Percentiles rank a stretch among this genome's conserved stretches.
Conservation (phyloP, 2,888 invertebrate species). For the Machimus rusticus region DNA sequence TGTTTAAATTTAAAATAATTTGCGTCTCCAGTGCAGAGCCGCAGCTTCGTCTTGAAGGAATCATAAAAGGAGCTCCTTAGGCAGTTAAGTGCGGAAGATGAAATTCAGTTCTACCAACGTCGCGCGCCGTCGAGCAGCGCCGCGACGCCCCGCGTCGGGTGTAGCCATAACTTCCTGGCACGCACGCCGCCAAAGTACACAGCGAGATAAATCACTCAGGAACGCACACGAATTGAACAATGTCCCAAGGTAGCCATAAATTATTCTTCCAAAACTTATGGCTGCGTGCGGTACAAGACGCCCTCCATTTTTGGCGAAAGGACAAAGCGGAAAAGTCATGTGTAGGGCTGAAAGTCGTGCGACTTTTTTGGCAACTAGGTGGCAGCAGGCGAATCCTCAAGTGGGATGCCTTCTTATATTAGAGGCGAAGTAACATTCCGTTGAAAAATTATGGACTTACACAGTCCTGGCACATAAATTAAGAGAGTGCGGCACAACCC, state of each 20-base stretch:
- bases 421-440: not conserved
- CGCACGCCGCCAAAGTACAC: not conserved
- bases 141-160: not conserved
- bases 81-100: not conserved
- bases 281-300: not conserved
- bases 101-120: not conserved
- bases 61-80: not conserved
- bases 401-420: not conserved
- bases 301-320: not conserved
- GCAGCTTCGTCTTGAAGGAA: not conserved
- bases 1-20: not conserved
- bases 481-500: not conserved
- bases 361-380: not conserved
- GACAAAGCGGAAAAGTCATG: not conserved
- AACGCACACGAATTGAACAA: conserved; percentile 16
- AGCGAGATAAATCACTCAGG: conserved; percentile 20
- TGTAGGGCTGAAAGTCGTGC: not conserved
- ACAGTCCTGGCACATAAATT: not conserved
- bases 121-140: not conserved
- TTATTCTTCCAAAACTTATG: not conserved
- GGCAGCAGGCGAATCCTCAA: not conserved
- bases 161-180: conserved; percentile 3
- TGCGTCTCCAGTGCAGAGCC: not conserved
- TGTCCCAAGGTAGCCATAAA: conserved; percentile 17
- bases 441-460: not conserved